Conservation (phyloP, 2,797 vertebrate species). For the Tenualosa ilisha region DNA sequence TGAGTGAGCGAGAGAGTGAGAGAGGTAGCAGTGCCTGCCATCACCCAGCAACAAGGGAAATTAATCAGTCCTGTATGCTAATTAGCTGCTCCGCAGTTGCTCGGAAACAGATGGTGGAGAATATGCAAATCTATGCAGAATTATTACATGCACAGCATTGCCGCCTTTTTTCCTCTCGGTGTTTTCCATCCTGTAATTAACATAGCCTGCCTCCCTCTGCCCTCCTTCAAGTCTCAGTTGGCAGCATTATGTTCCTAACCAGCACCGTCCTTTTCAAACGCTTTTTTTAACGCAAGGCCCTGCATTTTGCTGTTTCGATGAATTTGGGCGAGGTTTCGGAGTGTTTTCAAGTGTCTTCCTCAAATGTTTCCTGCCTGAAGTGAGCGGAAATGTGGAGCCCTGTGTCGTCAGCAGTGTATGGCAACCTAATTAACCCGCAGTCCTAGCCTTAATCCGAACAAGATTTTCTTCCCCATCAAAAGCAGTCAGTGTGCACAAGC, state of each 20-base stretch:
- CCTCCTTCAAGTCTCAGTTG: constrained; percentile 69
- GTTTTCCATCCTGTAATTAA: constrained; percentile 77
- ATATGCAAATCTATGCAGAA: constrained; percentile 99
- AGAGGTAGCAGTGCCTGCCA: constrained; percentile 54
- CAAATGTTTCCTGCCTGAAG: not conserved
- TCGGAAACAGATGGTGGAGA: constrained; percentile 98
- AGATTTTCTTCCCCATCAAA: constrained; percentile 24
- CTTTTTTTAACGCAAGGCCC: not conserved
- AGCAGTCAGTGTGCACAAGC: constrained; percentile 1
- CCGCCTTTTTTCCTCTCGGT: constrained; percentile 80
- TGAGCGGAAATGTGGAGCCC: not conserved
- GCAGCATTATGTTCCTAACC: constrained; percentile 68
- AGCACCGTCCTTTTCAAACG: constrained; percentile 52
- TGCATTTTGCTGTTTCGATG: not conserved
- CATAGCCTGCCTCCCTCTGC: constrained; percentile 71
- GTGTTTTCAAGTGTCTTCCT: not conserved
- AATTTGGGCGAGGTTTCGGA: not conserved
- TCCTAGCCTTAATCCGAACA: constrained; percentile 11
- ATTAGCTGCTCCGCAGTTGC: constrained; percentile 93
- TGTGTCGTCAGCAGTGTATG: not conserved
- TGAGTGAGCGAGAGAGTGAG: constrained; percentile 21
- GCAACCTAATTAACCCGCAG: constrained; percentile 8
- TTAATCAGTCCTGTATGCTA: constrained; percentile 98
- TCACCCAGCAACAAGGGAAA: constrained; percentile 80
- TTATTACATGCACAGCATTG: constrained; percentile 90